Conservation (phyloP, 1,140 invertebrate species). For the Drosophila repletoides region DNA sequence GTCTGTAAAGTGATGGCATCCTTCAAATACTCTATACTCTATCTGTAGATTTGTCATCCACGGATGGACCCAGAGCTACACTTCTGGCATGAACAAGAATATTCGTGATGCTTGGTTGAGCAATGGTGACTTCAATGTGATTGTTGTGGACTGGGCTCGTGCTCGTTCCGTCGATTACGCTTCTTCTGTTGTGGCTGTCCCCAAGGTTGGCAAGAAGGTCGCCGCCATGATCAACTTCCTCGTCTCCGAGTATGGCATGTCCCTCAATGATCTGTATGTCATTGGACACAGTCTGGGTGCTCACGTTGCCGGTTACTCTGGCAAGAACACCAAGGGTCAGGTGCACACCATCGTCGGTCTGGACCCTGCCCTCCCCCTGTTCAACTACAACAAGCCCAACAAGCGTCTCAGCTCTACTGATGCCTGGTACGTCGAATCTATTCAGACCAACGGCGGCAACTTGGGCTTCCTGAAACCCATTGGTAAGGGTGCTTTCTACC, state of each 20-base stretch:
- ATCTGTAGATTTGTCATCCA: conserved; percentile 62
- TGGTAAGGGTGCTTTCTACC: conserved; percentile 83
- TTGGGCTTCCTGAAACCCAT: conserved; percentile 83
- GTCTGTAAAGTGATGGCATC: too few species aligned
- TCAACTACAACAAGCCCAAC: conserved; percentile 56
- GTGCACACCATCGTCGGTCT: conserved; percentile 80
- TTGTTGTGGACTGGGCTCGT: conserved; percentile 86
- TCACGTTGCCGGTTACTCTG: conserved; percentile 84
- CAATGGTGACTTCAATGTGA: conserved; percentile 83
- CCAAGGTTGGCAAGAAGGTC: conserved; percentile 69
- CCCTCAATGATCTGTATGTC: conserved; percentile 59
- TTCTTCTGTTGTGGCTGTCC: conserved; percentile 80
- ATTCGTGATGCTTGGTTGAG: conserved; percentile 83
- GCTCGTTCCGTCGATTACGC: conserved; percentile 83
- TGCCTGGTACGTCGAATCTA: conserved; percentile 77
- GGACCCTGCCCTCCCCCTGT: conserved; percentile 83
- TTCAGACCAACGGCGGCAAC: conserved; percentile 84
- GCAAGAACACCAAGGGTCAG: conserved; percentile 65
- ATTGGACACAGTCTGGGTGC: conserved; percentile 83
- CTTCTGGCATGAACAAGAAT: conserved; percentile 57
- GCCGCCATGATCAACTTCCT: conserved; percentile 80
- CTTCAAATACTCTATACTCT: too few species aligned
- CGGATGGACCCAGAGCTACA: conserved; percentile 67
- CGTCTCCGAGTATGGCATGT: conserved; percentile 54
- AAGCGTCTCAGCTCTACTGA: conserved; percentile 81